Percentiles rank a stretch among this genome's conserved stretches.
These are phyloP conservation scores for Saccostrea echinata DNA, from an alignment of 1,140 invertebrate genomes.

Conservation along the genomic window DNA sequence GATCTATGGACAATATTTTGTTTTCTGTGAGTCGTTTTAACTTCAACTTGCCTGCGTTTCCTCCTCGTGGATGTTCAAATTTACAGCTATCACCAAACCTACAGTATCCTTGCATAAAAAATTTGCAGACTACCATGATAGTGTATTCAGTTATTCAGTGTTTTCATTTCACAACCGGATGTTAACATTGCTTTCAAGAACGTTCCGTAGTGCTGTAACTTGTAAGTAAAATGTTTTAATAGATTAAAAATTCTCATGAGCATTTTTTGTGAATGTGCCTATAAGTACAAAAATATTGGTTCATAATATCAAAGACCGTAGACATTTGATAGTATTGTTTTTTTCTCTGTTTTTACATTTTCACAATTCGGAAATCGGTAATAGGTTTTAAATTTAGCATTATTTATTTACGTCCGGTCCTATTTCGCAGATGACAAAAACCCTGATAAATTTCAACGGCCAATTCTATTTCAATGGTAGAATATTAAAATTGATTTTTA, in stretches of 20 bases:
- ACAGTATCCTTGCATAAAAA: conserved; percentile 63
- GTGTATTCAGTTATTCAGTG: neutral
- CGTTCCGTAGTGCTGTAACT: too few species aligned
- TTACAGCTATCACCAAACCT: conserved; percentile 60
- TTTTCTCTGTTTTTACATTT: too few species aligned
- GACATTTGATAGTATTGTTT: too few species aligned
- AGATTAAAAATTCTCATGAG: too few species aligned
- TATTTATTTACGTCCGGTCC: conserved; percentile 10
- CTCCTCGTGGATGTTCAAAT: conserved; percentile 60
- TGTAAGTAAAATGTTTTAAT: too few species aligned
- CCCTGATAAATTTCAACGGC: neutral
- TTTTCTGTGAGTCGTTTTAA: too few species aligned
- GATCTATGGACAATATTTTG: too few species aligned
- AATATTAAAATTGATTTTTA: too few species aligned
- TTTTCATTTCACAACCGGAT: neutral
- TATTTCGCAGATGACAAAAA: neutral
- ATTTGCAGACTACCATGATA: conserved; percentile 58
- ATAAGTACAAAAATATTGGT: too few species aligned
- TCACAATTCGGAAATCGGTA: neutral
- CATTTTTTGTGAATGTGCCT: too few species aligned
- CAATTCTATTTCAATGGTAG: too few species aligned
- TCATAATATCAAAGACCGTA: too few species aligned
- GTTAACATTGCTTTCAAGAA: neutral
- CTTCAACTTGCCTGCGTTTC: conserved; percentile 43
- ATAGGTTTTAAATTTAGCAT: conserved; percentile 23